These are phyloP conservation scores for Lymantria monacha DNA, from an alignment of 2,888 invertebrate genomes.

Conservation along the genomic window DNA sequence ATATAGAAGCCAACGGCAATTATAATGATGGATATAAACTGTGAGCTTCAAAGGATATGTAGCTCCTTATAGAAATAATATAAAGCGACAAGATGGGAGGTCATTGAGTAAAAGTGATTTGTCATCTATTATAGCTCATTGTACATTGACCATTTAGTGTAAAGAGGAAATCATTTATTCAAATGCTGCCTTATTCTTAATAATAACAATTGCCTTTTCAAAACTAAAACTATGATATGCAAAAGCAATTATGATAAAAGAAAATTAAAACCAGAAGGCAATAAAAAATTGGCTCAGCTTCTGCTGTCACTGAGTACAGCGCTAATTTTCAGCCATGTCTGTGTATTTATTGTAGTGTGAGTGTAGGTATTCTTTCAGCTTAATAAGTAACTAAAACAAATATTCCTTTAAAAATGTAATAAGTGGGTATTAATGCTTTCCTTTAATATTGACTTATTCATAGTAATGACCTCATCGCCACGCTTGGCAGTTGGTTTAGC, in stretches of 20 bases:
- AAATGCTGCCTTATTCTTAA: constrained; percentile 45
- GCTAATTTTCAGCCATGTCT: no score
- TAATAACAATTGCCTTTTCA: no score
- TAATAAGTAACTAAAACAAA: background rate
- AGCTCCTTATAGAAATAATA: constrained; percentile 46
- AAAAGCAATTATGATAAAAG: no score
- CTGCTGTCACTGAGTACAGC: no score
- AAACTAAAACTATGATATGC: no score
- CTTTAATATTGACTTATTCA: no score
- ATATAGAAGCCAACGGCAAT: constrained; percentile 40
- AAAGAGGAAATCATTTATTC: constrained; percentile 76
- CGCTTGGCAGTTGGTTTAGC: no score
- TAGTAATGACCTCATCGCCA: no score
- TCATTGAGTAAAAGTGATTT: constrained; percentile 65
- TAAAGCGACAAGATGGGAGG: constrained; percentile 46
- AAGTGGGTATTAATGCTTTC: background rate
- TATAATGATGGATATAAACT: constrained; percentile 47
- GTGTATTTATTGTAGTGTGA: no score
- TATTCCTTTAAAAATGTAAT: background rate
- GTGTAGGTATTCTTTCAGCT: constrained; percentile 34
- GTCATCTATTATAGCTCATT: constrained; percentile 71
- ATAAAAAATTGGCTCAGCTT: no score
- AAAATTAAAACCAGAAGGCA: no score
- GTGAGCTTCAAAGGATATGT: constrained; percentile 51
- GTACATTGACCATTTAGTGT: constrained; percentile 68